These are phyloP conservation scores for Cololabis saira DNA, from an alignment of 2,113 vertebrate species.

Conservation along the genomic window DNA sequence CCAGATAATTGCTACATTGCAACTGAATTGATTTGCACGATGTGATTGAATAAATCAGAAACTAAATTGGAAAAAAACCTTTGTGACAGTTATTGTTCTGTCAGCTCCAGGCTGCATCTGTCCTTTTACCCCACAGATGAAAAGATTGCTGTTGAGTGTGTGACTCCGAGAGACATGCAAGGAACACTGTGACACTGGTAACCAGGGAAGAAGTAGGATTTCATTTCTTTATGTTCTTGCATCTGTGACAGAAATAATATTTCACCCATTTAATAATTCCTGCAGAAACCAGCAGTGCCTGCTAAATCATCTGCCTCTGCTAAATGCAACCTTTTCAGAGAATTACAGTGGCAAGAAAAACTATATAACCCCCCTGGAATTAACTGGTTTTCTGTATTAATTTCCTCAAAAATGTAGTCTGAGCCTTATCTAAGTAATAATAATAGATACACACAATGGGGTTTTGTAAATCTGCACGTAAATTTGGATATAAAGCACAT, in stretches of 20 bases:
- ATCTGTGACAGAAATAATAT: background rate
- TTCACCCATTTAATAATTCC: slow-evolving; percentile 3
- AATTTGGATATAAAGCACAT: too few relatives aligned
- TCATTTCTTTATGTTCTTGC: background rate
- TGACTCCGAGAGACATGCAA: slow-evolving; percentile 3
- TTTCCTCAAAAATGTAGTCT: too few relatives aligned
- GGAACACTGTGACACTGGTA: background rate
- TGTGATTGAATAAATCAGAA: slow-evolving; percentile 49
- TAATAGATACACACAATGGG: too few relatives aligned
- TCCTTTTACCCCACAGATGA: slow-evolving; percentile 8
- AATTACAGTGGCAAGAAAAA: too few relatives aligned
- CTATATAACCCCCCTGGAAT: too few relatives aligned
- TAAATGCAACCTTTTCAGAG: background rate
- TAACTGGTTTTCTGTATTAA: too few relatives aligned
- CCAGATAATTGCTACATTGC: slow-evolving; percentile 54
- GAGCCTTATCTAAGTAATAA: too few relatives aligned
- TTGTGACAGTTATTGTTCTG: slow-evolving; percentile 26
- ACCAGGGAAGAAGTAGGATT: background rate
- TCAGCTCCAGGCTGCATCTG: slow-evolving; percentile 20
- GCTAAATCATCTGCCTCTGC: background rate
- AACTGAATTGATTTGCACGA: slow-evolving; percentile 50
- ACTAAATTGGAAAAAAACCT: slow-evolving; percentile 43
- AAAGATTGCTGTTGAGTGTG: background rate
- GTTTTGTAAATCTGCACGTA: too few relatives aligned
- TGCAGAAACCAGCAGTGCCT: background rate